Evolutionary conservation across 2,888 invertebrate genomes (phyloP), one percentile per base, ranked within the genome.

Genomic region (Drosophila mimetica): DNA sequence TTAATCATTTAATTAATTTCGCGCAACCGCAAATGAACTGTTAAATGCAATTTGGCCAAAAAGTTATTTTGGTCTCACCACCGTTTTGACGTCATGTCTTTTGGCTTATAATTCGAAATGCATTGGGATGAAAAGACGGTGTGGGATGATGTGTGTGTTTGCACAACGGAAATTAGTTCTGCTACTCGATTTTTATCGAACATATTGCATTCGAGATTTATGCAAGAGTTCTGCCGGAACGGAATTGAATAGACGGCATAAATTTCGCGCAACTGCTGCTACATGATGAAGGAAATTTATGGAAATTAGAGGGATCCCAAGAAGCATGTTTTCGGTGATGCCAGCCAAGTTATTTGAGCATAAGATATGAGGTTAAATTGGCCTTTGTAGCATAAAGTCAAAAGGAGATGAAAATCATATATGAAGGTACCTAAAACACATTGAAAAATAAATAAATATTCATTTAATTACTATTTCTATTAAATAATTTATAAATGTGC

Each of bases 121-220:
- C 22, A 48, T 13, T 13, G 4, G 25, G 18, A 41, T 20, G 20
- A 16, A 8, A 22, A 37, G 50, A 47, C 22, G 25, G 30, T 9
- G 11, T 22, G 32, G 16, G 6, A 39, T 30, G 54, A 51, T 74
- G 60, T 54, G 61, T 71, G 64, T 74, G 75, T 74, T 81, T 54
- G 61, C 51, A 28, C 34, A 28, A 39, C 71, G 84, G 88, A 84
- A 86, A 86, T 88, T 81, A 88, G 74, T 67, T 71, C 42, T 61
- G 9, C 28, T 14, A 13, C n/a, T 6, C 8, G 16, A 36, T 52
- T 32, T 41, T 46, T 63, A 71, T 64, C 60, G 64, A 70, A 73
- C 61, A 78, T 71, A 77, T 65, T 82, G 83, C 83, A 86, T 52
- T 47, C 63, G 28, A 65, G 41, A 72, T 66, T 70, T 86, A 79